phyloP scores from a whole-genome alignment of 2,113 vertebrate genomes.

The Menura novaehollandiae region DNA sequence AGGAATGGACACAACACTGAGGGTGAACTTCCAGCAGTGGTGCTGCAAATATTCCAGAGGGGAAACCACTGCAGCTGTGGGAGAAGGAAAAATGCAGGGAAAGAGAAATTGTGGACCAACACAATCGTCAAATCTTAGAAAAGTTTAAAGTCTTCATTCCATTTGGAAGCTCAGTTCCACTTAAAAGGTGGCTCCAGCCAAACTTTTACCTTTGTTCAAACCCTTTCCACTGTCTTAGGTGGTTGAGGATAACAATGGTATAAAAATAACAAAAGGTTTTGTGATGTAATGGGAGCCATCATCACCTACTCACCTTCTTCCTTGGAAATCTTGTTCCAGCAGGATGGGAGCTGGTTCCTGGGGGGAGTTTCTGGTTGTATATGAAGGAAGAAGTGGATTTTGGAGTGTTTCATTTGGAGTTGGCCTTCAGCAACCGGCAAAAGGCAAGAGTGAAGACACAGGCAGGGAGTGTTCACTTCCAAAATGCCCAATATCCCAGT shows the following conservation, averaged over 20 bases:
- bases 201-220: neutral
- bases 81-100: neutral
- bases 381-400: neutral
- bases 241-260: neutral
- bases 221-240: accelerated
- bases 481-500: neutral
- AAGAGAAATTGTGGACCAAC: neutral
- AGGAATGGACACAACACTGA: neutral
- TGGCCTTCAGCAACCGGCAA: neutral
- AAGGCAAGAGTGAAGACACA: neutral
- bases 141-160: neutral
- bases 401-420: neutral
- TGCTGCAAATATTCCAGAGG: neutral
- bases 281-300: neutral
- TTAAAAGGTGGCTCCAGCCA: neutral
- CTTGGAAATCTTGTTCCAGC: neutral
- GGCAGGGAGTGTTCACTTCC: neutral
- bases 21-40: neutral
- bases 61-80: neutral
- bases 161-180: neutral
- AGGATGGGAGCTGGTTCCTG: neutral
- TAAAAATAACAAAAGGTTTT: neutral
- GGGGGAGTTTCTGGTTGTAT: neutral
- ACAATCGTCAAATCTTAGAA: neutral
- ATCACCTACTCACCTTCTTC: neutral